Base-by-base conservation (phyloP, 2,113 vertebrate species). In the Prietella phreatophila region DNA sequence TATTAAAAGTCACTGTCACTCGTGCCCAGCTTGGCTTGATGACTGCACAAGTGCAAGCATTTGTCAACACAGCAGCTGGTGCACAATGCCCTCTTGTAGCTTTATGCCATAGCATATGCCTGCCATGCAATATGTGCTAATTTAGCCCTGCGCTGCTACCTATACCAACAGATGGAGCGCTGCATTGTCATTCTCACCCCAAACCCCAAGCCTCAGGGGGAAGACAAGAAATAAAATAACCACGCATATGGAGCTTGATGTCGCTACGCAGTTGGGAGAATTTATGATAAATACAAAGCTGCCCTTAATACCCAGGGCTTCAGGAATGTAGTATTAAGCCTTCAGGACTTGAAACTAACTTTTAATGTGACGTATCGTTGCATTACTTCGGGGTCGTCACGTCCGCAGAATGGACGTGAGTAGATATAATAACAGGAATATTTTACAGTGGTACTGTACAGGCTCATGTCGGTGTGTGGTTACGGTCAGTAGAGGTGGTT, bases 91-190 rank as follows among this genome's bases (percentile, higher is more conserved):
- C 96, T 96, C 96, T 96, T 95, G 97, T 96, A 96, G 96, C 96
- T 98, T 97, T 97, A 97, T 97, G 96, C 96, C 95, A 96, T 95
- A 96, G 95, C 97, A 98, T 97, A 98, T 97, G 97, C 96, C 97
- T 97, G 96, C 95, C 95, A 95, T 96, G 96, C 96, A 96, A 96
- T 94, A 95, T 95, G 96, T 95, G 97, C 97, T 97, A 98, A 98
- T 97, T 97, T 97, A 97, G 96, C 96, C 50, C 94, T 94, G 93
- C 94, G 95, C 94, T 95, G 95, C 95, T 95, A 95, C 73, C 94
- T 96, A 95, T 94, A 92, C 94, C 95, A 97, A 96, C 97, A 98
- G 97, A 97, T 97, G 97, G 96, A 96, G 94, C 95, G 91, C 94
- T 96, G 96, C 97, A 97, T 98, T 98, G 96, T 97, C 97, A 97